Conservation (phyloP, 2,113 vertebrate genomes). For the Lamprotornis superbus region DNA sequence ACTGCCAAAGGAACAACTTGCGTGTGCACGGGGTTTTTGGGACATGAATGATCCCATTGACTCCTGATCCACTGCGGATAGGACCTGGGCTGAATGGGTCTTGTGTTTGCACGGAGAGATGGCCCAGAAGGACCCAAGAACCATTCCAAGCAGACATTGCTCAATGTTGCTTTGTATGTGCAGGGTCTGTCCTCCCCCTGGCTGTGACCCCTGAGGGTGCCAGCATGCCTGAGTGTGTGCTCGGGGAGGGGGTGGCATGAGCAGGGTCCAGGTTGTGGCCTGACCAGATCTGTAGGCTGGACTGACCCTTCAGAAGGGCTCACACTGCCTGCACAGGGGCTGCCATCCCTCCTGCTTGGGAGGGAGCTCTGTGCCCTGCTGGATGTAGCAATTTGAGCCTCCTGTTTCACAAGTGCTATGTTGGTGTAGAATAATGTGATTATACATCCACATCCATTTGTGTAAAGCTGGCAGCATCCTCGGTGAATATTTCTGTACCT, state of each 20-base stretch:
- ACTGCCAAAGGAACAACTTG: neutral
- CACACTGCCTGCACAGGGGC: accelerated
- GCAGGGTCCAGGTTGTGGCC: neutral
- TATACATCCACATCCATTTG: neutral
- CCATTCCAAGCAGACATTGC: neutral
- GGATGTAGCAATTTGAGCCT: neutral
- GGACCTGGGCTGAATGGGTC: neutral
- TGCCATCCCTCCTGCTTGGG: neutral
- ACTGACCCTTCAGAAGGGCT: neutral
- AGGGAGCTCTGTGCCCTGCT: neutral
- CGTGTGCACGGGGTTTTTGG: accelerated
- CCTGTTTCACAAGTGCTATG: neutral
- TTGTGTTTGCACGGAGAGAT: neutral
- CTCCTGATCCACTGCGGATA: neutral
- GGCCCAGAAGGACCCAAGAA: neutral
- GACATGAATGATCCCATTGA: slow-evolving; percentile 28
- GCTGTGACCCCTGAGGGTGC: neutral
- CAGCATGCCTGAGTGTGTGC: neutral
- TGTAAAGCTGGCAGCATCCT: slow-evolving; percentile 2
- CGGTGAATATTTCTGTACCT: neutral
- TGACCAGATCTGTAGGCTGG: neutral
- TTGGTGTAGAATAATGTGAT: neutral
- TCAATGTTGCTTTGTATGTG: neutral
- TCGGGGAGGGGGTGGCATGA: accelerated
- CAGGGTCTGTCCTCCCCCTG: neutral